Conservation (phyloP, 2,797 vertebrate genomes). For the Acomys russatus region DNA sequence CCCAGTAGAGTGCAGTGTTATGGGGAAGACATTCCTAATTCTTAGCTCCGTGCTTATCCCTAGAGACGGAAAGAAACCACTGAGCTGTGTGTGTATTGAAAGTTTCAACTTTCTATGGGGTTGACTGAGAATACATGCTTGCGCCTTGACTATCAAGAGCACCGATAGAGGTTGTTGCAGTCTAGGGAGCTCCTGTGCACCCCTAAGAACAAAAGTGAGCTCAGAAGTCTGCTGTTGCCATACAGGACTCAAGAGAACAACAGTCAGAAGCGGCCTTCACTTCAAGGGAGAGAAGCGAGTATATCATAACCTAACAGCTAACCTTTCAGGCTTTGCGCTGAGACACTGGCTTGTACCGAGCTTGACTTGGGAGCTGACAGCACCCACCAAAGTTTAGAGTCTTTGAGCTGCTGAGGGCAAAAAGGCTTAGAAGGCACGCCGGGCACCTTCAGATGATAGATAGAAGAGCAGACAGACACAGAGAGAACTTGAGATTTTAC, state of each 20-base stretch:
- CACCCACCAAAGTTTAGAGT: neutral
- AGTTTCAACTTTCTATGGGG: neutral
- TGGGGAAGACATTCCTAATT: neutral
- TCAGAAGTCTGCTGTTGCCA: neutral
- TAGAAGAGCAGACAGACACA: conserved; percentile 14
- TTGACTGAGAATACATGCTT: neutral
- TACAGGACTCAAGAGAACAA: neutral
- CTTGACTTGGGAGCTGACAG: neutral
- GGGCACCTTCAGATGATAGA: neutral
- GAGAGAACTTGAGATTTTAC: conserved; percentile 26
- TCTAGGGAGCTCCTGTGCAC: neutral
- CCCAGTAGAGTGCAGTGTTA: neutral
- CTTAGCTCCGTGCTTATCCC: neutral
- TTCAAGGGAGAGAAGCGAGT: neutral
- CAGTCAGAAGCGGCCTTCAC: neutral
- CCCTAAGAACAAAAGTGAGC: conserved; percentile 14
- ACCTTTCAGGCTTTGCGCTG: neutral
- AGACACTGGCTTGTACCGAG: neutral
- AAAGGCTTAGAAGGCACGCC: neutral
- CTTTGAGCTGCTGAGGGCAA: neutral
- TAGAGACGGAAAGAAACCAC: neutral
- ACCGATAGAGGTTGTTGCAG: neutral
- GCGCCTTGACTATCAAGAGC: neutral
- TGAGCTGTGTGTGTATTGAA: neutral
- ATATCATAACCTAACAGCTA: too few relatives aligned